Base-by-base conservation (phyloP, 2,888 invertebrate species). In the Hirudinaria manillensis region DNA sequence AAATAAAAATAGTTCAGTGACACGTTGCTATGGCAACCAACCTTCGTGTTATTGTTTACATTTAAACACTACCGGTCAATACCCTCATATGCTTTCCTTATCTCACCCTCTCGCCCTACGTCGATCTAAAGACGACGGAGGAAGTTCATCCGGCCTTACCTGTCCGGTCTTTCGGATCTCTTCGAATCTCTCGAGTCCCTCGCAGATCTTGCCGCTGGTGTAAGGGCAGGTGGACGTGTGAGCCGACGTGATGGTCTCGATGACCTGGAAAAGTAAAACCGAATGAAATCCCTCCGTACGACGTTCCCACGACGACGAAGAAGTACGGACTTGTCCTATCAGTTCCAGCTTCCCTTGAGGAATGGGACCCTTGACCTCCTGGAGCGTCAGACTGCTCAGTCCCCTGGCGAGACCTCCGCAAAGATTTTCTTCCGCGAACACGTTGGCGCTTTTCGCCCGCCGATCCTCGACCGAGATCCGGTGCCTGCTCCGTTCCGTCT, bases 281-380 rank as follows among this genome's bases (percentile, higher is more conserved):
- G n/a, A n/a, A n/a, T n/a, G n/a, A n/a, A n/a, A n/a, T n/a, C n/a
- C n/a, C n/a, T n/a, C n/a, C n/a, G n/a, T n/a, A n/a, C n/a, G n/a
- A n/a, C n/a, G n/a, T n/a, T n/a, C n/a, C n/a, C n/a, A n/a, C n/a
- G n/a, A n/a, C n/a, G n/a, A n/a, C n/a, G 29, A 61, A 61, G 29
- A 24, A 61, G 13, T 24, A 56, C 6, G n/a, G 16, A 68, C 68
- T 36, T 68, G 68, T 16, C n/a, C 36, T 29, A 68, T 68, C n/a
- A 68, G 68, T 34, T 68, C 68, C 68, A 68, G n/a, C 34, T 68
- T 68, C 36, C 32, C 68, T 34, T 68, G 68, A 68, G 68, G 68
- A 34, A 68, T 68, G 36, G 32, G 32, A 29, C 68, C 68, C 32
- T 68, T 68, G 36, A 68, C 36, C 13, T 68, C 36, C 36, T 34